These are phyloP conservation scores for Drosophila erecta DNA, from an alignment of 1,140 invertebrate genomes.

Conservation along the genomic window DNA sequence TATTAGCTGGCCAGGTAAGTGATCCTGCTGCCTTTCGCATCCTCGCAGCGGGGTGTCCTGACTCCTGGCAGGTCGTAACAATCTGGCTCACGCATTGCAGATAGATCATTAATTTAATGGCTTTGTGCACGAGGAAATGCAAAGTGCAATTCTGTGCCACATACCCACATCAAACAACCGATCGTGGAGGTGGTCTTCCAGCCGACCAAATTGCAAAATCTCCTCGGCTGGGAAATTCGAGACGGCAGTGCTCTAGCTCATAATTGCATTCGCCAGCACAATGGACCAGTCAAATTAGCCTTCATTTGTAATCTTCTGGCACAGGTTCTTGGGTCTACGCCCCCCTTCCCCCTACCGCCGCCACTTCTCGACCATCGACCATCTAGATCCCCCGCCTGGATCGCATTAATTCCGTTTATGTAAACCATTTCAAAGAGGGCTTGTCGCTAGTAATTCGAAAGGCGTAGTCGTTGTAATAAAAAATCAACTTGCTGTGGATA, in stretches of 20 bases:
- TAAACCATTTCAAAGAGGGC: slow-evolving; percentile 65
- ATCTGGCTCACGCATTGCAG: slow-evolving; percentile 39
- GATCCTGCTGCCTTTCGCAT: slow-evolving; percentile 38
- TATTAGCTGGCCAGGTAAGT: slow-evolving; percentile 57
- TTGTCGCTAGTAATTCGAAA: slow-evolving; percentile 72
- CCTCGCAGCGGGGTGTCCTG: slow-evolving; percentile 62
- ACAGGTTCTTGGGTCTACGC: slow-evolving; percentile 4
- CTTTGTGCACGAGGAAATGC: slow-evolving; percentile 50
- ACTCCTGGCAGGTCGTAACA: slow-evolving; percentile 69
- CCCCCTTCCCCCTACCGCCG: slow-evolving; percentile 1
- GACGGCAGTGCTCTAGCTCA: slow-evolving; percentile 56
- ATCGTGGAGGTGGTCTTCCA: slow-evolving; percentile 59
- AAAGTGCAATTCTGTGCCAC: slow-evolving; percentile 41
- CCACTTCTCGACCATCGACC: slow-evolving; percentile 5
- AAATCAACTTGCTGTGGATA: slow-evolving; percentile 65
- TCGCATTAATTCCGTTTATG: slow-evolving; percentile 78
- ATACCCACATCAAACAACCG: slow-evolving; percentile 42
- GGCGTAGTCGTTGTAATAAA: slow-evolving; percentile 78
- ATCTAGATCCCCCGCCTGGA: slow-evolving; percentile 9
- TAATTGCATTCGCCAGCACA: slow-evolving; percentile 64
- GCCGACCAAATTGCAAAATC: slow-evolving; percentile 67
- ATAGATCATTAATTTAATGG: slow-evolving; percentile 82
- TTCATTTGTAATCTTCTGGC: slow-evolving; percentile 63
- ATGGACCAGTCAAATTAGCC: slow-evolving; percentile 71
- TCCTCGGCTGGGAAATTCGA: slow-evolving; percentile 51